These are phyloP conservation scores for Sebastiscus tertius DNA, from an alignment of 2,797 vertebrate species.

Conservation along the genomic window DNA sequence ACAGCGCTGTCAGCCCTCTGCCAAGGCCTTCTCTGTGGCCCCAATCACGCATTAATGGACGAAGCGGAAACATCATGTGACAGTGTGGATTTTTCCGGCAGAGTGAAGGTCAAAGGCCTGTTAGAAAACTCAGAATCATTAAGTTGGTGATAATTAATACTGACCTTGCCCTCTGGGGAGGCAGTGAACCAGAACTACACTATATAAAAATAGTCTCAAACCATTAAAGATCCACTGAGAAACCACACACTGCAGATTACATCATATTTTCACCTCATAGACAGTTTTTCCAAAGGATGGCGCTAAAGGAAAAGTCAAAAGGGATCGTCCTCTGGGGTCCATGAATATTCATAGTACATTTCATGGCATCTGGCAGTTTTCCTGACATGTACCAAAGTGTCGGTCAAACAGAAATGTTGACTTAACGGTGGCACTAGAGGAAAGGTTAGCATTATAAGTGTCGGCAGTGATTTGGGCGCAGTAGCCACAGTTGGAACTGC, in stretches of 20 bases:
- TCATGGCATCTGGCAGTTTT: neutral
- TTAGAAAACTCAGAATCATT: slow-evolving; percentile 5
- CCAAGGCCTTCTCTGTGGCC: slow-evolving; percentile 15
- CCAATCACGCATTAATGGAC: slow-evolving; percentile 33
- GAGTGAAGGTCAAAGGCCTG: slow-evolving; percentile 27
- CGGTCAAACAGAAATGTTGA: neutral
- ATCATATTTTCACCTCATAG: neutral
- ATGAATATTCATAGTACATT: neutral
- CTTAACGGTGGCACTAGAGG: neutral
- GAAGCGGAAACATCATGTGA: neutral
- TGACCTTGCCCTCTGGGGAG: slow-evolving; percentile 10
- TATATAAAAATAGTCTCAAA: neutral
- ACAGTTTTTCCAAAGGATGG: neutral
- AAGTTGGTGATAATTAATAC: slow-evolving; percentile 28
- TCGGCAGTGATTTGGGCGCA: too few species aligned
- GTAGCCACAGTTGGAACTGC: too few species aligned
- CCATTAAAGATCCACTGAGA: neutral
- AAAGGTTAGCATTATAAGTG: neutral
- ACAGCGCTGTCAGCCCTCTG: neutral
- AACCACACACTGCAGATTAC: neutral
- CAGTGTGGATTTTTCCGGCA: neutral
- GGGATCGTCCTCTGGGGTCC: neutral
- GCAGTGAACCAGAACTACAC: neutral
- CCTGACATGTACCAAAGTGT: neutral
- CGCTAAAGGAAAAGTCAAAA: neutral